A percentile compares a stretch with the other conserved stretches of the same genome.
These are phyloP conservation scores for Chrosomus eos DNA, from an alignment of 2,797 vertebrate genomes.

Conservation along the genomic window DNA sequence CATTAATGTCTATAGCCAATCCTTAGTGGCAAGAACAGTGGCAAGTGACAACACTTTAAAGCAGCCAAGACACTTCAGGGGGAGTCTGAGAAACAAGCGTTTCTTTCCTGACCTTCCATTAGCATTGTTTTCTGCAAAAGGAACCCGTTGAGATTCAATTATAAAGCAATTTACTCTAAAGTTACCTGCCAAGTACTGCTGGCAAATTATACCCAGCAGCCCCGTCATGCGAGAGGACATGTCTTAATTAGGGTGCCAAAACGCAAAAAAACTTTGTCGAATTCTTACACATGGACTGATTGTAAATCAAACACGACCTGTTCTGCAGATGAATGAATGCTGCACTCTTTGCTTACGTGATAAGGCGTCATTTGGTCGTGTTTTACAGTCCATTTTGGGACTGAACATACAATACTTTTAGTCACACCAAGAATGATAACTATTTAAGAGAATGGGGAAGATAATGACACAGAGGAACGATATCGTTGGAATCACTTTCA, in stretches of 20 bases:
- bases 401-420: background rate
- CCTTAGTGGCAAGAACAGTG: background rate
- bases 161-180: constrained; percentile 72
- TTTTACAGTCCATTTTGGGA: background rate
- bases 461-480: too few relatives aligned
- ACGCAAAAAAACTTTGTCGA: constrained; percentile 44
- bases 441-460: too few relatives aligned
- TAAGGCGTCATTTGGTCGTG: background rate
- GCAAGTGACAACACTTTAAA: background rate
- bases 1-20: background rate
- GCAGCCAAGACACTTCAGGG: background rate
- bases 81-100: background rate
- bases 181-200: constrained; percentile 58
- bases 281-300: background rate
- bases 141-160: constrained; percentile 78
- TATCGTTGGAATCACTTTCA: too few relatives aligned
- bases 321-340: background rate
- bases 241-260: constrained; percentile 53
- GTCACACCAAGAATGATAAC: background rate
- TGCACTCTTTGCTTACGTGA: background rate
- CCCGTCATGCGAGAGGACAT: constrained; percentile 55
- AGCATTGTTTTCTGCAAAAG: constrained; percentile 64
- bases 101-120: constrained; percentile 41
- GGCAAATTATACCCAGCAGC: constrained; percentile 67
- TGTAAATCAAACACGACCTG: background rate